Base-by-base conservation (phyloP, 2,888 invertebrate species). In the Drosophila melanosoma region DNA sequence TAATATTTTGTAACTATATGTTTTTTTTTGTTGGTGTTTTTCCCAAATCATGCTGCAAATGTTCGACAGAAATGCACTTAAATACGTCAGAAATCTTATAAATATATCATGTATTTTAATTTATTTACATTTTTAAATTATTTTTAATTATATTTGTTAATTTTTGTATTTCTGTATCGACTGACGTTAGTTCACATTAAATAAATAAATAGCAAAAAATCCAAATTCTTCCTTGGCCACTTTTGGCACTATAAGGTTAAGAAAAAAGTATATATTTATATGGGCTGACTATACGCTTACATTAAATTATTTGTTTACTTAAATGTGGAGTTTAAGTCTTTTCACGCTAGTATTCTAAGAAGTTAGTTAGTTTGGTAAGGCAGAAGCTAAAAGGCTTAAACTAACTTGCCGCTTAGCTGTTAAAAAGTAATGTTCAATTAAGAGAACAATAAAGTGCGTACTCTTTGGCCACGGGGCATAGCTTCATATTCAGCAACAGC, bases 361-460 rank as follows among this genome's bases (percentile, higher is more conserved):
- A 11, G 11, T 15, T 20, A 6, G 6, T 11, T n/a, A n/a, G n/a
- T n/a, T 7, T 11, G 11, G 33, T 67, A 15, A 36, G 36, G 23
- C 12, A 15, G 38, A 32, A 32, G 36, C 12, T 48, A 38, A 69
- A 69, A 51, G 17, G 35, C 35, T 49, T 17, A 29, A 69, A 23
- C 69, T 20, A 49, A 17, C 12, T 26, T 26, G 17, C 4, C 29
- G 32, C 33, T 42, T 49, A 49, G 8, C 17, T 17, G 17, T 20
- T 3, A 29, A 35, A 35, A 60, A 68, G 58, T 51, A 11, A 15
- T 32, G 36, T 35, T 36, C 15, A 58, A 32, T n/a, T 23, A 69
- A 52, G 42, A 59, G 51, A n/a, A 36, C 35, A 69, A 69, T 69
- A 69, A 69, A 69, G 51, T 69, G 69, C 40, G 70, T 70, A n/a